phyloP scores from a whole-genome alignment of 1,140 invertebrate species.

The Laupala kohalensis region DNA sequence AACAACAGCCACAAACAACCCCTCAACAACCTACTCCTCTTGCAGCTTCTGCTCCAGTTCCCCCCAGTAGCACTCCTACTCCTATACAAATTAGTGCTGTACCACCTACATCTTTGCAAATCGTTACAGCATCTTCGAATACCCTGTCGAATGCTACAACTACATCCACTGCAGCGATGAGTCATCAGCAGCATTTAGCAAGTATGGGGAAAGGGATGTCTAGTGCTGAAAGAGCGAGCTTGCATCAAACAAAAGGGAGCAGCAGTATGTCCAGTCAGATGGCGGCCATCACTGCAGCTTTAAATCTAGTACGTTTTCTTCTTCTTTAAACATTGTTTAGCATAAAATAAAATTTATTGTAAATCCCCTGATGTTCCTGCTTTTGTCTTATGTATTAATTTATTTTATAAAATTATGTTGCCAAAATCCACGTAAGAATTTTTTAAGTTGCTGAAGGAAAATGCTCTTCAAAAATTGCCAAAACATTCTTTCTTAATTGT shows the following conservation, averaged over 20 bases:
- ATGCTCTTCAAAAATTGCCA: no score
- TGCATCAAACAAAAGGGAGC: slow-evolving; percentile 15
- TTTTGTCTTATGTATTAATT: no score
- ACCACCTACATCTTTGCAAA: slow-evolving; percentile 26
- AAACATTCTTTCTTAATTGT: no score
- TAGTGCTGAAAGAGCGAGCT: slow-evolving; percentile 25
- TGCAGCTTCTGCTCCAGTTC: slow-evolving; percentile 30
- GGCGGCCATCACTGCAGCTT: slow-evolving; percentile 50
- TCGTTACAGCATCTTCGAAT: slow-evolving; percentile 26
- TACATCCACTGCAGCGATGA: slow-evolving; percentile 21
- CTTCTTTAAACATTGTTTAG: not conserved
- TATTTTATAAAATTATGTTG: no score
- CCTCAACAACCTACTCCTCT: slow-evolving; percentile 33
- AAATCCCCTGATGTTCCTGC: no score
- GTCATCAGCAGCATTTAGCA: slow-evolving; percentile 19
- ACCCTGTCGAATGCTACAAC: slow-evolving; percentile 23
- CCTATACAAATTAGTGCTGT: slow-evolving; percentile 13
- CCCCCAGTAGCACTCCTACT: not conserved
- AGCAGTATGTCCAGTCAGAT: slow-evolving; percentile 51
- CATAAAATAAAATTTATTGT: no score
- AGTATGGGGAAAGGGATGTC: slow-evolving; percentile 24
- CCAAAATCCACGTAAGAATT: no score
- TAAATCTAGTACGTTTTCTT: slow-evolving; percentile 24
- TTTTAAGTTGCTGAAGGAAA: no score
- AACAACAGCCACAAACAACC: slow-evolving; percentile 17